A percentile compares a stretch with the other conserved stretches of the same genome.
These are phyloP conservation scores for Laterallus jamaicensis DNA, from an alignment of 2,113 vertebrate species.

Conservation along the genomic window DNA sequence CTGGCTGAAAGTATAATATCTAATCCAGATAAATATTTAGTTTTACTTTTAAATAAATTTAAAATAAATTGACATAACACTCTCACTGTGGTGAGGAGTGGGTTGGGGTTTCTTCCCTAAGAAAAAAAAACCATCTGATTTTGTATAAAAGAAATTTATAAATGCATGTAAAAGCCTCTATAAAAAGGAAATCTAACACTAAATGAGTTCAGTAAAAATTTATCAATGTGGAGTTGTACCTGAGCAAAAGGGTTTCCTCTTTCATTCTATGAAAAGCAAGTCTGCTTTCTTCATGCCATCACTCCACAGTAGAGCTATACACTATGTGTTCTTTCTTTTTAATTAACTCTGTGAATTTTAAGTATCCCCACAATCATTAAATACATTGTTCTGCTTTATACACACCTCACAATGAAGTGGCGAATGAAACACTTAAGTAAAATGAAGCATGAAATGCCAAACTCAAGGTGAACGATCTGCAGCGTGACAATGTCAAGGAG, in stretches of 20 bases:
- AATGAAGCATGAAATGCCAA: conserved; percentile 11
- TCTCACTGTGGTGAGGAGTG: neutral
- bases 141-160: neutral
- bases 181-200: neutral
- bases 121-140: neutral
- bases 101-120: neutral
- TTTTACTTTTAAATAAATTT: neutral
- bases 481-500: neutral
- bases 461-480: neutral
- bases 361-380: neutral
- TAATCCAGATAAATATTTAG: neutral
- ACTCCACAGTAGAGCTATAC: neutral
- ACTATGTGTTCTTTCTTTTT: neutral
- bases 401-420: neutral
- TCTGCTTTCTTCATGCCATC: neutral
- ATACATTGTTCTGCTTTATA: neutral
- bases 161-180: neutral
- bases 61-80: neutral
- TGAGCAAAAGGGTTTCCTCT: neutral
- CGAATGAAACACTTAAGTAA: neutral
- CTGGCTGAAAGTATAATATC: neutral
- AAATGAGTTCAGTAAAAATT: neutral
- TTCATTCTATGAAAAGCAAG: neutral
- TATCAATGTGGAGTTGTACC: neutral
- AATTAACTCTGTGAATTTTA: neutral